Evolutionary conservation across 2,113 vertebrate genomes (phyloP).

Genomic region (Dipodomys spectabilis): DNA sequence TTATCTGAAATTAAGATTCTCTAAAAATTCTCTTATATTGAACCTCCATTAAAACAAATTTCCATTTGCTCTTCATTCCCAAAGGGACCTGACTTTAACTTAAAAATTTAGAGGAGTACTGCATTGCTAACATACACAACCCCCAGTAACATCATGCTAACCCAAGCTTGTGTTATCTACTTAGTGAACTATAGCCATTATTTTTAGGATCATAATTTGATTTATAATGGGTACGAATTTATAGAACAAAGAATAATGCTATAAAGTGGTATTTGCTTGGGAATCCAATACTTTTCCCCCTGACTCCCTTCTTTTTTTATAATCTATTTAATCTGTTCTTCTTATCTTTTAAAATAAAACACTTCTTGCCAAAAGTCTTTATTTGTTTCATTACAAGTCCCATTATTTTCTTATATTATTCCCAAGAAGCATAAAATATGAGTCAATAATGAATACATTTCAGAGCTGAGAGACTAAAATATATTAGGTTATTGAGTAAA

Average conservation of each 20-base stretch:
- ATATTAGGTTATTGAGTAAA: not conserved
- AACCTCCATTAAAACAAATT: slow-evolving; percentile 14
- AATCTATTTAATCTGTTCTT: not conserved
- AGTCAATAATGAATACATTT: slow-evolving; percentile 34
- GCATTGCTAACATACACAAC: not conserved
- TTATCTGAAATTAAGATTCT: slow-evolving; percentile 39
- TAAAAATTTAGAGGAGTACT: slow-evolving; percentile 18
- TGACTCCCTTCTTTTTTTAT: not conserved
- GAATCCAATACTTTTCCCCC: slow-evolving; percentile 42
- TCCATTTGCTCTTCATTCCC: not conserved
- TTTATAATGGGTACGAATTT: not conserved
- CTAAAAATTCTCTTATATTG: not conserved
- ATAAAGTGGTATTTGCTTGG: not conserved
- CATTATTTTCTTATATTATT: slow-evolving; percentile 49
- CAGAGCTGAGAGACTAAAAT: slow-evolving; percentile 29
- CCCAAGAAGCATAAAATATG: slow-evolving; percentile 44
- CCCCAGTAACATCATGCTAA: slow-evolving; percentile 41
- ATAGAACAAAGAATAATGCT: not conserved
- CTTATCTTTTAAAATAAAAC: slow-evolving; percentile 59
- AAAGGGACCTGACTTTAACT: slow-evolving; percentile 28
- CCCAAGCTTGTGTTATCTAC: not conserved
- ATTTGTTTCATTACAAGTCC: slow-evolving; percentile 43
- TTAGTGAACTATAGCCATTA: not conserved
- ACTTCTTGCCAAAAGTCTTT: slow-evolving; percentile 43
- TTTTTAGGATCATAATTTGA: slow-evolving; percentile 47